Base-by-base conservation (phyloP, 2,888 invertebrate genomes). In the Diaperis boleti region DNA sequence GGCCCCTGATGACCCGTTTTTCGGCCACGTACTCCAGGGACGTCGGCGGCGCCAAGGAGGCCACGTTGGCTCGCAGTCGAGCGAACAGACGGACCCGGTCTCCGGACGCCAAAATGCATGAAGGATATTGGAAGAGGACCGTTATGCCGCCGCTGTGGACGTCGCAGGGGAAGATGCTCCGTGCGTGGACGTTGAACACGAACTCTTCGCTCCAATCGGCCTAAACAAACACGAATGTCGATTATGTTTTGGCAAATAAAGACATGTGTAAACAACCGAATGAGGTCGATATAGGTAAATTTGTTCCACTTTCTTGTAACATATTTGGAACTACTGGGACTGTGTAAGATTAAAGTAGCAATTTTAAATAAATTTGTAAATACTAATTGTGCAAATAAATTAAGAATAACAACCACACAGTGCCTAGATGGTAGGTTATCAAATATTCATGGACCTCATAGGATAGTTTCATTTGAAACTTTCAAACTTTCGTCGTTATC, bases 151-250 rank as follows among this genome's bases (percentile, higher is more conserved):
- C 85, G 0, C 84, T 83, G 73, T 87, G 86, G 1, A 88, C 89
- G 70, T 91, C 92, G 79, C 94, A 94, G 0, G 93, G 94, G 76
- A 92, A 90, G 71, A 94, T 91, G 63, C 92, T 92, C 17, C 90
- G 87, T 0, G 92, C 92, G 78, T 92, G 91, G 1, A 94, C 92
- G 82, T 93, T 93, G 78, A 94, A 87, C 11, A 92, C 92, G 77
- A 92, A 94, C 76, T 92, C 89, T 69, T 92, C 89, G 52, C 92
- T 93, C 92, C 92, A 92, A 72, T 91, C 90, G 41, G 92, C 92
- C 90, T 91, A 79, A 11, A 42, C 18, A 45, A 29, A 44, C 13
- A 42, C 42, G 18, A 13, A 37, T 11, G n/a, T n/a, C 33, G n/a
- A 33, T 33, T 10, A 14, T n/a, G n/a, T n/a, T n/a, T n/a, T n/a